Evolutionary conservation across 1,140 invertebrate genomes (phyloP).

Genomic region (Phymorhynchus buccinoides): DNA sequence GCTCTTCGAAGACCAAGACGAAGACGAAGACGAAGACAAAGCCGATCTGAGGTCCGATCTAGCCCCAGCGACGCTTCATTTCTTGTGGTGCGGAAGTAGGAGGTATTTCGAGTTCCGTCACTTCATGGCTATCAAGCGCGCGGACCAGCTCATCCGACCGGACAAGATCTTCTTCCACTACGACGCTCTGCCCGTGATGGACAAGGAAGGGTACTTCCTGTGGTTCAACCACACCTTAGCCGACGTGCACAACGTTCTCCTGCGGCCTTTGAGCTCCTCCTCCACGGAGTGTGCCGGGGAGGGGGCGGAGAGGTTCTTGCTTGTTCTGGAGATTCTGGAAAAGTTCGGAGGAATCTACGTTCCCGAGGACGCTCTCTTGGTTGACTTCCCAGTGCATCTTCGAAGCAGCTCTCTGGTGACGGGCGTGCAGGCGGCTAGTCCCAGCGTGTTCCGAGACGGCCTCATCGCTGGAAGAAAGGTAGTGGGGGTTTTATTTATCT

Average conservation of each 20-base stretch:
- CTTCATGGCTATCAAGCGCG: conserved; percentile 46
- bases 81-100: conserved; percentile 47
- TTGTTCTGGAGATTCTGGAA: conserved; percentile 47
- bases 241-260: conserved; percentile 45
- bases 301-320: conserved; percentile 47
- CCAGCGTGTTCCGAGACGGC: conserved; percentile 45
- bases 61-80: conserved; percentile 48
- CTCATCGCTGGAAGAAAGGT: conserved; percentile 48
- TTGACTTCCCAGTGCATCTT: conserved; percentile 49
- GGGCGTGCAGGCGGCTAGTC: conserved; percentile 38
- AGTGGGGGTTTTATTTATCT: too few relatives aligned
- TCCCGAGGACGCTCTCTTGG: conserved; percentile 51
- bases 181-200: conserved; percentile 41
- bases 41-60: conserved; percentile 46
- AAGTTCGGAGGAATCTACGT: conserved; percentile 51
- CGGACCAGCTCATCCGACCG: conserved; percentile 42
- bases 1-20: neutral
- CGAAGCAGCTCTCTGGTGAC: conserved; percentile 40
- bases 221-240: conserved; percentile 49
- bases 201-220: conserved; percentile 37
- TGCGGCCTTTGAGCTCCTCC: conserved; percentile 41
- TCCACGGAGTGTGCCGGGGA: conserved; percentile 23
- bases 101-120: conserved; percentile 49
- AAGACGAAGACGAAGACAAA: conserved; percentile 33
- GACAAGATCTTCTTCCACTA: conserved; percentile 54